These are phyloP conservation scores for Periparus ater DNA, from an alignment of 2,797 vertebrate genomes.

Conservation along the genomic window DNA sequence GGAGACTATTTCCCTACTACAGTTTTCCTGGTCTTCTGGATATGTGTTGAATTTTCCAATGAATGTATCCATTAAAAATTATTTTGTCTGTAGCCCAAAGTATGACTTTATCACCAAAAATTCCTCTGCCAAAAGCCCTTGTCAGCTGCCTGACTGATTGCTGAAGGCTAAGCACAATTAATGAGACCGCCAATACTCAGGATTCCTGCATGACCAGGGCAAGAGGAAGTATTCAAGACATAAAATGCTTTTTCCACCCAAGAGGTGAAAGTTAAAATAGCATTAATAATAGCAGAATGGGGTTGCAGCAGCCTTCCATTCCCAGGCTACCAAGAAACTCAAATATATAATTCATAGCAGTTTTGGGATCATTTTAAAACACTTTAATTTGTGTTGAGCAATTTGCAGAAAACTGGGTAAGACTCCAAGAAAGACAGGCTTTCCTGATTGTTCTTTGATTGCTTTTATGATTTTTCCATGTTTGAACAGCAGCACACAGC, in stretches of 20 bases:
- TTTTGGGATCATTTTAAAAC: not conserved
- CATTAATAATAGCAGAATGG: not conserved
- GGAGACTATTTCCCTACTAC: not conserved
- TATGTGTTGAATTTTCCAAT: not conserved
- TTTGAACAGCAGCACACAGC: not conserved
- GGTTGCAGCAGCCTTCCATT: not conserved
- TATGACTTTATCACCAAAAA: not conserved
- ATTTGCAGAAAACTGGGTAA: not conserved
- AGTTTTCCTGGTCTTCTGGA: not conserved
- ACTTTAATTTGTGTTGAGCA: not conserved
- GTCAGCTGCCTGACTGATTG: not conserved
- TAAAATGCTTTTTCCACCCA: not conserved
- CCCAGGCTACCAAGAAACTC: not conserved
- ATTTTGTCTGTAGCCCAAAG: not conserved
- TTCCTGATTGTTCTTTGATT: not conserved
- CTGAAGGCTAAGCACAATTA: not conserved
- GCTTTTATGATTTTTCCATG: fast-evolving
- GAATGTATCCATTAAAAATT: not conserved
- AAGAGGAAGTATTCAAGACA: not conserved
- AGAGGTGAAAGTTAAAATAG: not conserved
- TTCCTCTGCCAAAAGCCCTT: not conserved
- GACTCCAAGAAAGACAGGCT: not conserved
- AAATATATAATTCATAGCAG: not conserved
- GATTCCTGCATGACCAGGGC: not conserved
- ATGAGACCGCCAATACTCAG: not conserved